These are phyloP conservation scores for Charina bottae DNA, from an alignment of 2,113 vertebrate genomes.

Conservation along the genomic window DNA sequence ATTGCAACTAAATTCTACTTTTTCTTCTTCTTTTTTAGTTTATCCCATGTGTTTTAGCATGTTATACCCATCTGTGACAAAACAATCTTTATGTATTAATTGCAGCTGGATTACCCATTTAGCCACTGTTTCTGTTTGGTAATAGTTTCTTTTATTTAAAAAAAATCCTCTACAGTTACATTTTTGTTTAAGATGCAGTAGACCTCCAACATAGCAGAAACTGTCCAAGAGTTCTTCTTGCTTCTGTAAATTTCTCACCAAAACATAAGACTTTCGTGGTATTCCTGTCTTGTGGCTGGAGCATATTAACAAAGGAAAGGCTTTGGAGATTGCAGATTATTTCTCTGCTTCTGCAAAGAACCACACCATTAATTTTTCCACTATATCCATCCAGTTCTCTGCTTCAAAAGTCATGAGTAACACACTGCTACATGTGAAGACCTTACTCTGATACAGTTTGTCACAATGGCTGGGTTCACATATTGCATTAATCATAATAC, in stretches of 20 bases:
- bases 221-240: not conserved
- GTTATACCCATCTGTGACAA: not conserved
- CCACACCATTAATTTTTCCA: not conserved
- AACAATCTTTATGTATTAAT: not conserved
- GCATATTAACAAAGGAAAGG: not conserved
- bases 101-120: not conserved
- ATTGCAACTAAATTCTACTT: not conserved
- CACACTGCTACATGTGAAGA: not conserved
- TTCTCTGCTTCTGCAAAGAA: not conserved
- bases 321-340: not conserved
- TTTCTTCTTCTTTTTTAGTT: not conserved
- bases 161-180: not conserved
- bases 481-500: no score
- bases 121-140: not conserved
- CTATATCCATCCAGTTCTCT: not conserved
- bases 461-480: not conserved
- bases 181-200: not conserved
- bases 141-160: not conserved
- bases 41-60: not conserved
- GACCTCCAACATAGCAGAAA: not conserved
- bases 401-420: not conserved
- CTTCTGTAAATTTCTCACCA: not conserved
- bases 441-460: not conserved
- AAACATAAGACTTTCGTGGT: not conserved
- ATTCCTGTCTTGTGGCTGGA: not conserved